Evolutionary conservation across 2,888 invertebrate species (phyloP), one percentile per base, ranked within the genome.

Genomic region (Selenia dentaria): DNA sequence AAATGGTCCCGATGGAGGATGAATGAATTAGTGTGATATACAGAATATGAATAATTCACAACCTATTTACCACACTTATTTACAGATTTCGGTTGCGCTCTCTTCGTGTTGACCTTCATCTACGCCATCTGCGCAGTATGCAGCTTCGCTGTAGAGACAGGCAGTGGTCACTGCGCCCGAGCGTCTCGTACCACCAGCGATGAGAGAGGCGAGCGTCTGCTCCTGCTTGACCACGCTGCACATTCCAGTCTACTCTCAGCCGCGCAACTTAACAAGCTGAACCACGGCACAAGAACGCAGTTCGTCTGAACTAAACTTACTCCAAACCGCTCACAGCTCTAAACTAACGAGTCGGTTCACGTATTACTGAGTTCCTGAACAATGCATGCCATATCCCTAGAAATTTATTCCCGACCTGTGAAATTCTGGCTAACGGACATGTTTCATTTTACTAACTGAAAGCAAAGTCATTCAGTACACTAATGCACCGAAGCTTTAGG

Each of bases 121-220:
- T 91, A 91, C 74, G 88, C 87, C 0, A 87, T 91, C 20, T 82
- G 83, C 61, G 82, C 88, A 1, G 91, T 91, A 3, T 83, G 78
- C 54, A 90, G 89, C 50, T 90, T 89, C 66, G 82, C 84, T 0
- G 47, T 85, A 6, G 87, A 87, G 62, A 81, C 80, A 0, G 79
- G 79, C 12, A 63, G 72, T 13, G 76, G 78, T 0, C 62, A 74
- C 2, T 78, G 82, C 51, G 71, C 70, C 0, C 76, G 74, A 24
- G 61, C 70, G 0, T 43, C 57, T 0, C 65, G 70, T 9, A 56
- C 65, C 9, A 55, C 67, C 3, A 69, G 64, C 44, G 85, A 84
- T 56, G 86, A 85, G 57, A 70, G 86, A 14, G 90, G 88, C 24
- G 90, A 89, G 39, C 67, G 88, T 0, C 60, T 90, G 3, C 57